phyloP scores from a whole-genome alignment of 2,797 vertebrate genomes.

The Platyrinchus mystaceus region DNA sequence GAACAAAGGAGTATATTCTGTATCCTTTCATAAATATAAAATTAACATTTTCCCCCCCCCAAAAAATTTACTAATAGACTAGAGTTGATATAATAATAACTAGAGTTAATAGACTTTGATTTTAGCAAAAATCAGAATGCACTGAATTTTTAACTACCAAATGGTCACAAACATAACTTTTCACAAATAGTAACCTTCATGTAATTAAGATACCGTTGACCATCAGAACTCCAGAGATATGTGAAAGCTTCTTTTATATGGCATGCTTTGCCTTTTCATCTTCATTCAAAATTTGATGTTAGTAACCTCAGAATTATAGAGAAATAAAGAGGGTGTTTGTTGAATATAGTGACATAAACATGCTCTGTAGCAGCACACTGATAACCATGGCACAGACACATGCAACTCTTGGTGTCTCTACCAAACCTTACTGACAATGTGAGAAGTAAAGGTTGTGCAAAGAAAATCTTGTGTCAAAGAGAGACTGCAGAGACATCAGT shows the following conservation, averaged over 20 bases:
- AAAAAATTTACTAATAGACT: too few species aligned
- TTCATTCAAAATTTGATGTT: not conserved
- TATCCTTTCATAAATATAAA: not conserved
- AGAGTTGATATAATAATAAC: too few species aligned
- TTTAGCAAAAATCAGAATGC: not conserved
- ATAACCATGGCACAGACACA: not conserved
- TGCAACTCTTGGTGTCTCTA: not conserved
- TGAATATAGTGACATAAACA: not conserved
- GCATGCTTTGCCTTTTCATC: not conserved
- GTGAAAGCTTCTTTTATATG: not conserved
- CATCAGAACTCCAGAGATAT: not conserved
- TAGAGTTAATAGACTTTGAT: not conserved
- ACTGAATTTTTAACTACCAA: not conserved
- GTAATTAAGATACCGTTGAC: not conserved
- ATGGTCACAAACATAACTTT: not conserved
- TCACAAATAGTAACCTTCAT: not conserved
- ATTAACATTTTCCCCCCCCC: rapidly evolving
- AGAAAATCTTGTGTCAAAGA: not conserved
- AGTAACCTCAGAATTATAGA: not conserved
- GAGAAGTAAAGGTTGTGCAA: not conserved
- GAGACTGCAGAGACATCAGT: not conserved
- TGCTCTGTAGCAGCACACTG: not conserved
- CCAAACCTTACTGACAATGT: not conserved
- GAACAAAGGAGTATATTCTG: not conserved
- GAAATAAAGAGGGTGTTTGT: not conserved